A percentile compares a stretch with the other conserved stretches of the same genome.
Evolutionary conservation across 2,797 vertebrate species (phyloP).

Genomic region (Muraenolepis orangiensis): DNA sequence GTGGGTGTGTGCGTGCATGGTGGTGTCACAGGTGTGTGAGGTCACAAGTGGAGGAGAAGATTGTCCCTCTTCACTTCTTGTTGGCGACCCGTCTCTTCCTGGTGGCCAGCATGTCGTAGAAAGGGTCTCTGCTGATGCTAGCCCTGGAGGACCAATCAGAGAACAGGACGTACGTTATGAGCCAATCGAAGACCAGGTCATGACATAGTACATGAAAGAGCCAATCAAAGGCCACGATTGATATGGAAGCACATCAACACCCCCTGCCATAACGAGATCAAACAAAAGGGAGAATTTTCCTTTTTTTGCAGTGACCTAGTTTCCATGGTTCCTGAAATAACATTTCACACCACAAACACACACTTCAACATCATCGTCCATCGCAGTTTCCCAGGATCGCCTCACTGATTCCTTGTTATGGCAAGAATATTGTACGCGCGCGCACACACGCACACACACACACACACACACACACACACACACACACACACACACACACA

Average conservation of each 20-base stretch:
- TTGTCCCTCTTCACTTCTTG: constrained; percentile 81
- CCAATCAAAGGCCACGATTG: too few relatives aligned
- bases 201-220: too few relatives aligned
- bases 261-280: constrained; percentile 66
- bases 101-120: constrained; percentile 95
- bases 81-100: constrained; percentile 91
- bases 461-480: constrained; percentile 10
- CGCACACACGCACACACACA: constrained; percentile 6
- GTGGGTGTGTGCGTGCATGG: constrained; percentile 13
- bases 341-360: constrained; percentile 1
- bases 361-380: constrained; percentile 31
- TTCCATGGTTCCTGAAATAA: constrained; percentile 76
- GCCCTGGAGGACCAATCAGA: constrained; percentile 78
- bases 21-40: constrained; percentile 13
- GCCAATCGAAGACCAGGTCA: background rate
- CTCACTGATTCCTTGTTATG: constrained; percentile 39
- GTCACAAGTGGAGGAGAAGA: constrained; percentile 11
- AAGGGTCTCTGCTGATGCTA: constrained; percentile 89
- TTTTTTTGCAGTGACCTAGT: constrained; percentile 76
- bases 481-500: constrained; percentile 9
- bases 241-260: constrained; percentile 71
- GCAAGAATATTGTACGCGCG: constrained; percentile 36
- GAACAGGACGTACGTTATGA: constrained; percentile 12
- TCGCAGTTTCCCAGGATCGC: constrained; percentile 42
- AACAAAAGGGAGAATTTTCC: constrained; percentile 54